Evolutionary conservation across 2,113 vertebrate species (phyloP), one percentile per base, ranked within the genome.

Genomic region (Potamarius usumacintae): DNA sequence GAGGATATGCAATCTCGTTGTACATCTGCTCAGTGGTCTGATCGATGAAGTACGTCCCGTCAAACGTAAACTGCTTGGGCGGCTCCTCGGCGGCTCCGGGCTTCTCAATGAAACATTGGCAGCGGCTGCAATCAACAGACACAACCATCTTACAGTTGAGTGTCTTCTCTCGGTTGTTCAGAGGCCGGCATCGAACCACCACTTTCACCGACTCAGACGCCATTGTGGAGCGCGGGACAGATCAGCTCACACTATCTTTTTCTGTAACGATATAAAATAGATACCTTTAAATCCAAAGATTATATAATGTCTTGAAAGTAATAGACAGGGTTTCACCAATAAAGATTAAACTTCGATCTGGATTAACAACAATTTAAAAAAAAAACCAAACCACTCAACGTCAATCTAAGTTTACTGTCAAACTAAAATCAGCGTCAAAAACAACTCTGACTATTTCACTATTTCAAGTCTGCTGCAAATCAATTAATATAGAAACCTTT

Each of bases 1-100:
- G 90, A 0, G 94, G 96, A 90, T 96, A 96, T 20, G 96, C 95
- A 0, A 96, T 95, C 87, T 98, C 96, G 0, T 96, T 97, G 95
- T 98, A 97, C 94, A 98, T 95, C 94, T 97, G 95, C 91, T 98
- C 96, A 0, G 97, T 97, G 92, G 90, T 93, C 81, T 96, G 96
- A 55, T 96, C 94, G 34, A 91, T 89, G 84, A 87, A 90, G 92
- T 97, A 97, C 0, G 94, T 96, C 88, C 97, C 97, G 0, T 97
- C 96, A 27, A 98, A 98, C 84, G 96, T 97, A 94, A 99, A 97
- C 90, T 96, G 96, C 89, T 97, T 97, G 0, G 96, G 95, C 0
- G 96, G 96, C 90, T 98, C 94, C 0, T 92, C 87, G 0, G 79
- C 0, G 0, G 93, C 93, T 0, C 91, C 80, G 0, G 96, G 96